Percentiles rank a stretch among this genome's conserved stretches.
phyloP scores from a whole-genome alignment of 2,888 invertebrate species.

The Orthonychiurus folsomi region DNA sequence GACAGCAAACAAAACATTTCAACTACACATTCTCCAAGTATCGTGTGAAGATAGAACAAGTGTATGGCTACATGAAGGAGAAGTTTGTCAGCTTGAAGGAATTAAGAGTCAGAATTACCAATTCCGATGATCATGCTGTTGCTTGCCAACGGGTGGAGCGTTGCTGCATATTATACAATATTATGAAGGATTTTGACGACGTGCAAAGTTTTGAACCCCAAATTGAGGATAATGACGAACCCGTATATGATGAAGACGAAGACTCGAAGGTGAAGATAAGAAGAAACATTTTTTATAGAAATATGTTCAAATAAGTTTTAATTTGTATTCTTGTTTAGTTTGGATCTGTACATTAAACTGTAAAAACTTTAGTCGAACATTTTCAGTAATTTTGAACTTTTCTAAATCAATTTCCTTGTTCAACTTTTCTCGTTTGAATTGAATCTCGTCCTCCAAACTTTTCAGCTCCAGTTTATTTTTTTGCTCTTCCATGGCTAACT shows the following conservation, averaged over 20 bases:
- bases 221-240: background rate
- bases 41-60: constrained; percentile 13
- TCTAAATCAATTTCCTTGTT: too few species aligned
- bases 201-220: background rate
- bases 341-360: too few species aligned
- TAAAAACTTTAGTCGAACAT: background rate
- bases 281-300: background rate
- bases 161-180: constrained; percentile 17
- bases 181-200: background rate
- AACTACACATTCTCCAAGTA: constrained; percentile 5
- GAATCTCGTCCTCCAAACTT: background rate
- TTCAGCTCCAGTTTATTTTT: constrained; percentile 5
- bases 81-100: constrained; percentile 13
- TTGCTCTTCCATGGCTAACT: too few species aligned
- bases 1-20: background rate
- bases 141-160: constrained; percentile 13
- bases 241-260: background rate
- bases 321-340: background rate
- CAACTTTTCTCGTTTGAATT: constrained; percentile 3
- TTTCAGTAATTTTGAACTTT: too few species aligned
- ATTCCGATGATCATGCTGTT: constrained; percentile 7
- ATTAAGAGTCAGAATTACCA: background rate
- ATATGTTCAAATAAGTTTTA: background rate
- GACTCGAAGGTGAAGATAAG: too few species aligned
- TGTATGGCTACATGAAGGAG: constrained; percentile 12